Evolutionary conservation across 1,140 invertebrate species (phyloP).

Genomic region (Drosophila sechellia): DNA sequence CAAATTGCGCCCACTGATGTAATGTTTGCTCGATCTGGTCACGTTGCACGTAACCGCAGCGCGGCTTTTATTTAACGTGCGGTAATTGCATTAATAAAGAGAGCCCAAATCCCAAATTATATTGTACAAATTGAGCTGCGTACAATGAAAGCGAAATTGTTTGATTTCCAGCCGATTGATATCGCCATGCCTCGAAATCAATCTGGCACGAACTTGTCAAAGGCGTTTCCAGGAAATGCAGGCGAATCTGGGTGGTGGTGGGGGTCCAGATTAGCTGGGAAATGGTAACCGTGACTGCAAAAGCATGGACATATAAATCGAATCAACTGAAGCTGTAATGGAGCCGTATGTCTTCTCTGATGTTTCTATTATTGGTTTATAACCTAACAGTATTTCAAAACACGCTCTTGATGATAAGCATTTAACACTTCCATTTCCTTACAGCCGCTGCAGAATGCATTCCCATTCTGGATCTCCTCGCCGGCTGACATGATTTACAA

Average conservation of each 20-base stretch:
- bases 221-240: conserved; percentile 24
- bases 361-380: conserved; percentile 25
- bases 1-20: conserved; percentile 67
- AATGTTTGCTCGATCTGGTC: conserved; percentile 80
- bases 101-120: conserved; percentile 79
- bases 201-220: conserved; percentile 57
- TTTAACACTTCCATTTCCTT: conserved; percentile 47
- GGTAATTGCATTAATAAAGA: conserved; percentile 82
- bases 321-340: neutral
- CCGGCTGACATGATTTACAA: conserved; percentile 42
- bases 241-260: neutral
- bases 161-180: conserved; percentile 66
- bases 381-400: conserved; percentile 12
- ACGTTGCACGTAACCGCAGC: conserved; percentile 79
- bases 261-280: neutral
- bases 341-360: neutral
- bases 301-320: neutral
- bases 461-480: conserved; percentile 21
- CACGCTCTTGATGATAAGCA: conserved; percentile 24
- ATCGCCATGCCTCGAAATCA: conserved; percentile 37
- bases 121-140: conserved; percentile 81
- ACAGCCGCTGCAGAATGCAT: conserved; percentile 13
- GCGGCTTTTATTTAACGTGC: conserved; percentile 79
- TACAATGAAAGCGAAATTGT: conserved; percentile 82
- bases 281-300: neutral